Evolutionary conservation across 2,113 vertebrate genomes (phyloP).

Genomic region (Proterorhinus semilunaris): DNA sequence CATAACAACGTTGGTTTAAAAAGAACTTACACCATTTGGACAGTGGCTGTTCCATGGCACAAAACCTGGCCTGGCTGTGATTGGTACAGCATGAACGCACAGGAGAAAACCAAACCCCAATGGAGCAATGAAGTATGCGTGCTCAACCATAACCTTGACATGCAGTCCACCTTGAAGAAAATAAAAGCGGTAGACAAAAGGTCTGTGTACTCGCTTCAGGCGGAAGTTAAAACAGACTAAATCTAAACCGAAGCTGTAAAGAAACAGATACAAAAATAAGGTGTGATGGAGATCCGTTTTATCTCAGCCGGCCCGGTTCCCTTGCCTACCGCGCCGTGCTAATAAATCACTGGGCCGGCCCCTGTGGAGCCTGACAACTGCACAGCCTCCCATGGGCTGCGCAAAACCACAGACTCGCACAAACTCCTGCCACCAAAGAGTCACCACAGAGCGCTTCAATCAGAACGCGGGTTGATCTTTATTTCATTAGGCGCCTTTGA

Average conservation of each 20-base stretch:
- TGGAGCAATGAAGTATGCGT: too few relatives aligned
- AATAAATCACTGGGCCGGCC: constrained; percentile 60
- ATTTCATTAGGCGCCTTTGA: constrained; percentile 59
- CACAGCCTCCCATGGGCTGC: constrained; percentile 56
- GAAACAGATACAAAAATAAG: constrained; percentile 22
- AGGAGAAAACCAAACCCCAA: too few relatives aligned
- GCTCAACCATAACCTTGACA: too few relatives aligned
- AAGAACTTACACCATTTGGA: too few relatives aligned
- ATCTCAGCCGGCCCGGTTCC: constrained; percentile 55
- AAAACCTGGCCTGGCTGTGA: too few relatives aligned
- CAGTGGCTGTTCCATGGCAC: too few relatives aligned
- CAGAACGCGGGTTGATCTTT: constrained; percentile 58
- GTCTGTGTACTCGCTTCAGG: too few relatives aligned
- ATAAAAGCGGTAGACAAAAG: too few relatives aligned
- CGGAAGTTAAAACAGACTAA: not conserved
- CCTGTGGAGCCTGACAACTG: constrained; percentile 48
- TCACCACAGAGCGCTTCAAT: constrained; percentile 41
- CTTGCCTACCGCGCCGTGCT: constrained; percentile 43
- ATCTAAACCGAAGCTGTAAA: not conserved
- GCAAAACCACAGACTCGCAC: constrained; percentile 59
- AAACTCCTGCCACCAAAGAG: constrained; percentile 39
- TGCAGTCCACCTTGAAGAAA: too few relatives aligned
- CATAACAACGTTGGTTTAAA: too few relatives aligned
- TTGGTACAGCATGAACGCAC: too few relatives aligned
- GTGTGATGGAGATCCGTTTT: constrained; percentile 58